These are phyloP conservation scores for Clivina fossor DNA, from an alignment of 2,888 invertebrate species.

Conservation along the genomic window DNA sequence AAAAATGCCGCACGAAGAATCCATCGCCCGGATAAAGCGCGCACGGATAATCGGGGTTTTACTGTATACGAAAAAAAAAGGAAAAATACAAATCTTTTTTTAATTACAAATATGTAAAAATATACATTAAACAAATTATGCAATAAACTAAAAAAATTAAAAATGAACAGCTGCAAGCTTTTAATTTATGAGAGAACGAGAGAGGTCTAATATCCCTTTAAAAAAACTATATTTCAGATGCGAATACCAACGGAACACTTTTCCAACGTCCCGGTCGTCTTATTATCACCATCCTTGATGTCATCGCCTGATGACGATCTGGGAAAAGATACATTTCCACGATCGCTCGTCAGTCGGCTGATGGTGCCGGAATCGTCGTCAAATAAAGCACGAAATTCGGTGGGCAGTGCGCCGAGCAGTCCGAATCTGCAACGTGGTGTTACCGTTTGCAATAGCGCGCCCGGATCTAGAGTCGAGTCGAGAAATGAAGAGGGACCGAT, in stretches of 20 bases:
- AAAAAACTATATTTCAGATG: constrained; percentile 84
- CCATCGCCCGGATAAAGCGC: no score
- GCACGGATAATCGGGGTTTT: no score
- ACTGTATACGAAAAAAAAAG: not conserved
- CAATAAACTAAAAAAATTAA: no score
- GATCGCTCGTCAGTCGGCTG: constrained; percentile 66
- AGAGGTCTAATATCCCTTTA: constrained; percentile 45
- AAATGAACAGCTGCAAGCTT: no score
- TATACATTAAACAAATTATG: no score
- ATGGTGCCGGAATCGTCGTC: constrained; percentile 45
- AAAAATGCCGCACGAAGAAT: no score
- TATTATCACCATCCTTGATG: constrained; percentile 81
- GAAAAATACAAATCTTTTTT: not conserved
- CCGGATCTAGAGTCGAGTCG: constrained; percentile 57
- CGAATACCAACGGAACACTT: constrained; percentile 94
- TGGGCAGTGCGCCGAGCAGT: constrained; percentile 65
- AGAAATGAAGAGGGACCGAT: constrained; percentile 62
- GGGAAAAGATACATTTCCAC: constrained; percentile 65
- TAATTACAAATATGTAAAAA: constrained; percentile 1
- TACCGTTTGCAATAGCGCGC: constrained; percentile 50
- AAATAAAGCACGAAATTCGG: constrained; percentile 59
- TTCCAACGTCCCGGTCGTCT: constrained; percentile 89
- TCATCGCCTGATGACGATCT: constrained; percentile 76
- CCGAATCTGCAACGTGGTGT: constrained; percentile 46
- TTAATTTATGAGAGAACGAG: no score